phyloP scores from a whole-genome alignment of 2,113 vertebrate genomes.

The Pachycephala philippinensis region DNA sequence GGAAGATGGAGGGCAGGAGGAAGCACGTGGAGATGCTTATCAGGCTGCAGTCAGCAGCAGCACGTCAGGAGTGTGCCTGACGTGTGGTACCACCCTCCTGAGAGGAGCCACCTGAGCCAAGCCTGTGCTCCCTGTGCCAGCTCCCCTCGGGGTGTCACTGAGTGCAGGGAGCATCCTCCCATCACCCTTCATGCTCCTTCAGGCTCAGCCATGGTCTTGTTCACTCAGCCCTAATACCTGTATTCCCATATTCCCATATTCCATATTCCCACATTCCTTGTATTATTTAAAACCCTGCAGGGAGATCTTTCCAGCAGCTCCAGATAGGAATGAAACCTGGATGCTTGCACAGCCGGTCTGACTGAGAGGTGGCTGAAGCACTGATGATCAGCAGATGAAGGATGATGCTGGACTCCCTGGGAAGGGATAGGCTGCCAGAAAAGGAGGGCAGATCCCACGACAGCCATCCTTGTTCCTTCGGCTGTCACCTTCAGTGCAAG shows the following conservation, averaged over 20 bases:
- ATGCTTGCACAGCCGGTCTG: rapidly evolving
- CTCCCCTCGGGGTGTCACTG: rapidly evolving
- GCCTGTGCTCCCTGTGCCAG: not conserved
- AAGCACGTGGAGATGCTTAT: not conserved
- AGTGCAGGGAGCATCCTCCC: no score
- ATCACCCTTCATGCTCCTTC: not conserved
- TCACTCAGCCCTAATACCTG: rapidly evolving
- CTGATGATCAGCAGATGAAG: not conserved
- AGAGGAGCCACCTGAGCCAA: not conserved
- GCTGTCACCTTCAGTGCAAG: not conserved
- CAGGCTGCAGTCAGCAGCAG: not conserved
- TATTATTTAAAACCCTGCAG: not conserved
- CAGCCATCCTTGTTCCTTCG: not conserved
- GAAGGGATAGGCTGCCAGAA: not conserved
- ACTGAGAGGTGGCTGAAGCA: not conserved
- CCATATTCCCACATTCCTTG: no score
- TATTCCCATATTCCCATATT: no score
- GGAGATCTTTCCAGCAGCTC: not conserved
- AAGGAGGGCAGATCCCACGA: not conserved
- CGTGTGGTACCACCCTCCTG: rapidly evolving
- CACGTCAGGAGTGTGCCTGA: not conserved
- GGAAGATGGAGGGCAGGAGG: not conserved
- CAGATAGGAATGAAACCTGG: not conserved
- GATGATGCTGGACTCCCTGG: not conserved
- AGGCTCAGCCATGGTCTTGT: rapidly evolving